These are phyloP conservation scores for Chauna torquata DNA, from an alignment of 2,113 vertebrate genomes.

Conservation along the genomic window DNA sequence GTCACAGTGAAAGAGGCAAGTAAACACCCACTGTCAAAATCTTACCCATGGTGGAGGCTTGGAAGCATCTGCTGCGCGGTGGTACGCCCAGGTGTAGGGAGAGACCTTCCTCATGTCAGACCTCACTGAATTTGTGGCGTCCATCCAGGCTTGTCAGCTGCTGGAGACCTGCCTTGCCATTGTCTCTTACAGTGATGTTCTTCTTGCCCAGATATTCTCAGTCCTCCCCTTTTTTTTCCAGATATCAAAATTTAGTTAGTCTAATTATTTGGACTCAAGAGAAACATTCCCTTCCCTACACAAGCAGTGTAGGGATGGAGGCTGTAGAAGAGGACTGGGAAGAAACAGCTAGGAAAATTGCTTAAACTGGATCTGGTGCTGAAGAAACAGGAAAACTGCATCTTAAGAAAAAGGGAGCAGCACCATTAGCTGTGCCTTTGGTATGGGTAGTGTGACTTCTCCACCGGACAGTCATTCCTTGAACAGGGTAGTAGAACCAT, in stretches of 20 bases:
- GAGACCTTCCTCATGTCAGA: not conserved
- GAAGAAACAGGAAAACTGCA: not conserved
- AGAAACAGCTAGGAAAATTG: not conserved
- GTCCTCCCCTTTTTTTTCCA: not conserved
- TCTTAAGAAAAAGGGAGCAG: not conserved
- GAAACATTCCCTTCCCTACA: accelerated
- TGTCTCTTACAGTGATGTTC: not conserved
- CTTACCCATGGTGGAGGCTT: not conserved
- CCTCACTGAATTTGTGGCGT: not conserved
- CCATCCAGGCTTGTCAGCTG: not conserved
- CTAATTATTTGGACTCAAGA: not conserved
- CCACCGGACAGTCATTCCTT: not conserved
- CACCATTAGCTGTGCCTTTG: not conserved
- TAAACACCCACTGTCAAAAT: not conserved
- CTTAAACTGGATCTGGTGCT: not conserved
- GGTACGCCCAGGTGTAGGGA: not conserved
- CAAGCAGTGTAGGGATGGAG: not conserved
- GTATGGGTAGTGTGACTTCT: not conserved
- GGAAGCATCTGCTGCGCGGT: not conserved
- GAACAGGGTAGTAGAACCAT: not conserved
- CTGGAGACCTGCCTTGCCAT: not conserved
- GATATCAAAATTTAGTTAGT: not conserved
- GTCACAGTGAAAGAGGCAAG: slow-evolving; percentile 91
- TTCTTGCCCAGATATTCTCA: not conserved
- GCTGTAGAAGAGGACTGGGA: not conserved